phyloP scores from a whole-genome alignment of 2,113 vertebrate species.

The Ptilonorhynchus violaceus region DNA sequence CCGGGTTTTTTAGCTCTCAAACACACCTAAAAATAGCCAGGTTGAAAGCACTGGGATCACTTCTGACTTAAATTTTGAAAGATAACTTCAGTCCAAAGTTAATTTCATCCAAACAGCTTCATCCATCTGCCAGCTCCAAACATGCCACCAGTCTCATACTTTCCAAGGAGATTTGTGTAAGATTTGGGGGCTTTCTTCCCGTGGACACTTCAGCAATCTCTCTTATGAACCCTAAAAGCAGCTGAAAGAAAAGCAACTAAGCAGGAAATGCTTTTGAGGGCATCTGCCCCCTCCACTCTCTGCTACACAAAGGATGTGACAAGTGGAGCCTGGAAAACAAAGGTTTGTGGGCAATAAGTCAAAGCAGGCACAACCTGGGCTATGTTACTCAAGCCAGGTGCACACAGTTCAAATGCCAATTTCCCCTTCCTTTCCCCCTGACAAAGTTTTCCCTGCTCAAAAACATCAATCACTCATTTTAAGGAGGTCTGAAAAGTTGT shows the following conservation, averaged over 20 bases:
- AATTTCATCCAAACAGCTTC: background rate
- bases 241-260: background rate
- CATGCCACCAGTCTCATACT: background rate
- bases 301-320: background rate
- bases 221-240: background rate
- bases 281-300: background rate
- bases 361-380: background rate
- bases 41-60: background rate
- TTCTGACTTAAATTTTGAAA: background rate
- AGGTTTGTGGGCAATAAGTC: background rate
- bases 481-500: background rate
- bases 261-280: background rate
- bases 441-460: background rate
- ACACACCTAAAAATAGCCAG: background rate
- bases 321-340: background rate
- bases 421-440: background rate
- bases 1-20: background rate
- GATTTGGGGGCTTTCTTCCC: background rate
- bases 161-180: background rate
- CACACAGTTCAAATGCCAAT: background rate
- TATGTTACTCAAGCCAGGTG: background rate
- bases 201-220: background rate
- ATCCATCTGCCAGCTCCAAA: background rate
- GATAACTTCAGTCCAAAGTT: background rate
- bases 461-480: background rate